Evolutionary conservation across 2,888 invertebrate species (phyloP).

Genomic region (Apomyelois bistriatella): DNA sequence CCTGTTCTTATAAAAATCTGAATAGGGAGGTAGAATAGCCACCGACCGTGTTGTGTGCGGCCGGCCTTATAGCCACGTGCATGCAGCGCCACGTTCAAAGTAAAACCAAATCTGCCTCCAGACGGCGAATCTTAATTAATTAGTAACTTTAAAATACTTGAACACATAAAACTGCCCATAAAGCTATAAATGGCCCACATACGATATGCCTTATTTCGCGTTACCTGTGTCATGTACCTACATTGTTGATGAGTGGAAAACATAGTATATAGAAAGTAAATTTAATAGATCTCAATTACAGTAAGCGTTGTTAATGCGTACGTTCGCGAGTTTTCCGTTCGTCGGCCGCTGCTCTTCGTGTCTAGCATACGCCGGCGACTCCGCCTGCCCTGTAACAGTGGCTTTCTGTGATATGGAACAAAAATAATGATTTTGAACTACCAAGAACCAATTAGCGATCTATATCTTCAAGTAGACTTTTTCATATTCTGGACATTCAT

Average conservation of each 20-base stretch:
- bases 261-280: conserved; percentile 69
- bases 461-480: no score
- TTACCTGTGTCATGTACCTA: conserved; percentile 74
- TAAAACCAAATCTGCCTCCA: conserved; percentile 41
- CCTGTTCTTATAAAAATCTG: no score
- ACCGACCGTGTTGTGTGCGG: background rate
- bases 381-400: conserved; percentile 21
- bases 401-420: background rate
- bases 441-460: no score
- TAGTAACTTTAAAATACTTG: conserved; percentile 24
- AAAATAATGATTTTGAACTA: background rate
- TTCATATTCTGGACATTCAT: no score
- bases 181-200: conserved; percentile 37
- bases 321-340: conserved; percentile 48
- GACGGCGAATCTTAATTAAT: conserved; percentile 18
- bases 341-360: conserved; percentile 32
- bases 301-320: conserved; percentile 64
- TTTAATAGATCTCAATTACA: conserved; percentile 75
- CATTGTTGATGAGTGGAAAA: conserved; percentile 61
- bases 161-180: conserved; percentile 43
- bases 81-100: conserved; percentile 39
- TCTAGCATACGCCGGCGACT: conserved; percentile 24
- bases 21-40: background rate
- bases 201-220: conserved; percentile 75
- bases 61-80: conserved; percentile 43